Percentiles rank a stretch among this genome's conserved stretches.
These are phyloP conservation scores for Rhinoptilus africanus DNA, from an alignment of 2,113 vertebrate species.

Conservation along the genomic window DNA sequence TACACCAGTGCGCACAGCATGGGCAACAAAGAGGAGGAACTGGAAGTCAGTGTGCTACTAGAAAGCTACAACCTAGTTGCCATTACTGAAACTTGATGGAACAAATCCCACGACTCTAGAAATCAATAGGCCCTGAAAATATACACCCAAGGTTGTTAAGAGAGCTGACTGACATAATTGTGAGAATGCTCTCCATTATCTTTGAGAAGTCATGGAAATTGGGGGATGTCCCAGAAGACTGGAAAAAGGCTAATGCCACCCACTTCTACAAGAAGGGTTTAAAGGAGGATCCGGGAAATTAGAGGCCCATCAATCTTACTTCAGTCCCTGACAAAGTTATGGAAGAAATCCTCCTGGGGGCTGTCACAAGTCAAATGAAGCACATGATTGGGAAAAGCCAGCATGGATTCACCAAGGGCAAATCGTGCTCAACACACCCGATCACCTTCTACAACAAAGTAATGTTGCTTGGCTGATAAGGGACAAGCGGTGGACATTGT, in stretches of 20 bases:
- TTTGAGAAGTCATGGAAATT: not conserved
- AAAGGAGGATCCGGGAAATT: not conserved
- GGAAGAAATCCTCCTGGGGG: not conserved
- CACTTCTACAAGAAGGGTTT: not conserved
- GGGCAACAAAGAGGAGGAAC: not conserved
- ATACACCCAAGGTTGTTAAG: not conserved
- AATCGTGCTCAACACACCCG: not conserved
- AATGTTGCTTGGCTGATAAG: not conserved
- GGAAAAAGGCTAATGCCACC: not conserved
- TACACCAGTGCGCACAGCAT: not conserved
- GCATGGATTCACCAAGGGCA: not conserved
- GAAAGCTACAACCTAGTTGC: not conserved
- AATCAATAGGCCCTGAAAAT: not conserved
- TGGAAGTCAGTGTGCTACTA: not conserved
- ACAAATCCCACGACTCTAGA: not conserved
- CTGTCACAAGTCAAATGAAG: not conserved
- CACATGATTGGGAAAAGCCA: not conserved
- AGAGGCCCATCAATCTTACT: not conserved
- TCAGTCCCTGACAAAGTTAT: not conserved
- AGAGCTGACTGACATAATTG: not conserved
- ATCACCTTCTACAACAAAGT: not conserved
- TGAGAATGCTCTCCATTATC: not conserved
- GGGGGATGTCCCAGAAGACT: not conserved
- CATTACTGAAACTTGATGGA: too few relatives aligned
- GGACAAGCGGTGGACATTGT: not conserved